phyloP scores from a whole-genome alignment of 2,888 invertebrate species.

The Myopa tessellatipennis region DNA sequence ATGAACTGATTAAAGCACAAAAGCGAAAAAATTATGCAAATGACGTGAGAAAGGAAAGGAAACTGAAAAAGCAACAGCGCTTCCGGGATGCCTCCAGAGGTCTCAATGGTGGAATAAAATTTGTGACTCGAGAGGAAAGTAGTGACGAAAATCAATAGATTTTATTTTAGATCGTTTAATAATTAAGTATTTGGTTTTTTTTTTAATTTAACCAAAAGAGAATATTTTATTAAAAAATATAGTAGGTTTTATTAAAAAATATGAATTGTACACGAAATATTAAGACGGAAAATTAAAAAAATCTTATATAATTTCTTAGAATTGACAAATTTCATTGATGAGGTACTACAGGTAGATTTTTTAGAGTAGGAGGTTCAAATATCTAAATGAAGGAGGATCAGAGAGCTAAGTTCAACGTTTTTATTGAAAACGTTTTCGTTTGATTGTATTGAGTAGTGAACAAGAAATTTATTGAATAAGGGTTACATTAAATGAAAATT shows the following conservation, averaged over 20 bases:
- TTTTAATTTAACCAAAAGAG: slow-evolving; percentile 6
- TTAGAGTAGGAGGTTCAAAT: no score
- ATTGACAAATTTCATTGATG: no score
- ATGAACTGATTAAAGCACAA: slow-evolving; percentile 27
- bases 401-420: no score
- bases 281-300: no score
- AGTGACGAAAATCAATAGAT: slow-evolving; percentile 4
- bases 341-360: no score
- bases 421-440: no score
- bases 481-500: no score
- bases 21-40: slow-evolving; percentile 44
- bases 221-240: slow-evolving; percentile 19
- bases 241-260: background rate
- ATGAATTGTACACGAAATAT: background rate
- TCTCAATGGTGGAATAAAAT: slow-evolving; percentile 54
- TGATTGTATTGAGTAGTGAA: no score
- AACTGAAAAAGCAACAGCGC: slow-evolving; percentile 57
- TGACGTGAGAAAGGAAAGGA: slow-evolving; percentile 54
- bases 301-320: no score
- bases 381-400: no score
- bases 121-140: slow-evolving; percentile 41
- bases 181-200: slow-evolving; percentile 8
- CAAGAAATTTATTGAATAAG: no score
- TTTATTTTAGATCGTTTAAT: slow-evolving; percentile 6
- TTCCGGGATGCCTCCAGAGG: slow-evolving; percentile 57